Percentiles rank a stretch among this genome's conserved stretches.
Conservation (phyloP, 2,113 vertebrate species). For the Notechis scutatus region DNA sequence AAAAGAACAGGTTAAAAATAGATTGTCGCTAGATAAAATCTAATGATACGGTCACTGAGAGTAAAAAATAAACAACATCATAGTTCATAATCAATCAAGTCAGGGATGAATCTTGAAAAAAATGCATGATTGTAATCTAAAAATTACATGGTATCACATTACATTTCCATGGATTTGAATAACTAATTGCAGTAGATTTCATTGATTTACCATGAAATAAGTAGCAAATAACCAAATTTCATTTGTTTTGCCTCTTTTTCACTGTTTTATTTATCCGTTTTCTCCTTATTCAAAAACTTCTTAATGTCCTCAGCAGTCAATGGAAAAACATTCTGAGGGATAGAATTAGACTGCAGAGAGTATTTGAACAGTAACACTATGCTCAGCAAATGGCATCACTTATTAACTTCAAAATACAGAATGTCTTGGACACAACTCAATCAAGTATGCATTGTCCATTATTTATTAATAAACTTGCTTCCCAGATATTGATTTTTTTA, state of each 20-base stretch:
- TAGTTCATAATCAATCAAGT: background rate
- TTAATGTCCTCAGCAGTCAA: background rate
- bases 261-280: background rate
- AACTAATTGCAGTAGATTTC: background rate
- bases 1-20: background rate
- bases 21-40: background rate
- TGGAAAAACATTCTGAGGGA: constrained; percentile 9
- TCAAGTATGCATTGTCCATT: constrained; percentile 26
- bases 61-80: background rate
- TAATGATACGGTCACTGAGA: background rate
- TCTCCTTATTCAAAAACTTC: background rate
- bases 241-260: constrained; percentile 1
- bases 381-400: constrained; percentile 16
- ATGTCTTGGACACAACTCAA: background rate
- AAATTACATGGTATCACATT: background rate
- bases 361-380: background rate
- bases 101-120: background rate
- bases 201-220: background rate
- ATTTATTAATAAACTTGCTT: constrained; percentile 22
- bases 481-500: constrained; percentile 5
- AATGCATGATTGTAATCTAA: background rate
- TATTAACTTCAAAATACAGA: constrained; percentile 31
- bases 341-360: background rate
- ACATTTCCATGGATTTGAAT: background rate
- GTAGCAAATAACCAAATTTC: background rate